phyloP scores from a whole-genome alignment of 2,113 vertebrate species.

The Clarias batrachus region DNA sequence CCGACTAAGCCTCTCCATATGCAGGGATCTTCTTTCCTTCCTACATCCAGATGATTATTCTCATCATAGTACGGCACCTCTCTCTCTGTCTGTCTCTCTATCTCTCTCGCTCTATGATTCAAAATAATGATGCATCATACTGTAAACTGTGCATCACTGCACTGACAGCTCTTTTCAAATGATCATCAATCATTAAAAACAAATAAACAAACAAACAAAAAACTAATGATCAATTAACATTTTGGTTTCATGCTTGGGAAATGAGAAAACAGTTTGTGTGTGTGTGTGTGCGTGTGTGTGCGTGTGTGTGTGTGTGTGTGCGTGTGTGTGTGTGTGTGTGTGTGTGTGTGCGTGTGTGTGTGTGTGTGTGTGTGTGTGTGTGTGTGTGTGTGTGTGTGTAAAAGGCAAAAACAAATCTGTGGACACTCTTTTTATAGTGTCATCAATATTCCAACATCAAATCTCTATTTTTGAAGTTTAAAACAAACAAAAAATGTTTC shows the following conservation, averaged over 20 bases:
- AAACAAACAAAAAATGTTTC: not conserved
- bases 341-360: too few relatives aligned
- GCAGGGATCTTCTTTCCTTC: constrained; percentile 1
- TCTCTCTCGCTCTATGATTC: not conserved
- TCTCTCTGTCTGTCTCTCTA: not conserved
- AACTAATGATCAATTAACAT: not conserved
- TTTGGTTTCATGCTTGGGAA: not conserved
- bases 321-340: too few relatives aligned
- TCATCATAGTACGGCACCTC: not conserved
- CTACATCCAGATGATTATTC: not conserved
- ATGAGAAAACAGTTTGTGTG: not conserved
- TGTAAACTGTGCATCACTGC: not conserved
- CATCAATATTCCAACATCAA: not conserved
- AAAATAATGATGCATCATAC: not conserved
- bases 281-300: too few relatives aligned
- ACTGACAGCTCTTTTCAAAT: not conserved
- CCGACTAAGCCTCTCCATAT: constrained; percentile 4
- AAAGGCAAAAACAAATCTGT: too few relatives aligned
- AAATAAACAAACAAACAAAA: not conserved
- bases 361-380: too few relatives aligned
- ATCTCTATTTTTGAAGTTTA: not conserved
- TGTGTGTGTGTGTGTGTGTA: too few relatives aligned
- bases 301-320: too few relatives aligned
- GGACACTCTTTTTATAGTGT: not conserved
- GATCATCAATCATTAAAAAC: not conserved